phyloP scores from a whole-genome alignment of 2,888 invertebrate genomes.

The Phaedon cochleariae region DNA sequence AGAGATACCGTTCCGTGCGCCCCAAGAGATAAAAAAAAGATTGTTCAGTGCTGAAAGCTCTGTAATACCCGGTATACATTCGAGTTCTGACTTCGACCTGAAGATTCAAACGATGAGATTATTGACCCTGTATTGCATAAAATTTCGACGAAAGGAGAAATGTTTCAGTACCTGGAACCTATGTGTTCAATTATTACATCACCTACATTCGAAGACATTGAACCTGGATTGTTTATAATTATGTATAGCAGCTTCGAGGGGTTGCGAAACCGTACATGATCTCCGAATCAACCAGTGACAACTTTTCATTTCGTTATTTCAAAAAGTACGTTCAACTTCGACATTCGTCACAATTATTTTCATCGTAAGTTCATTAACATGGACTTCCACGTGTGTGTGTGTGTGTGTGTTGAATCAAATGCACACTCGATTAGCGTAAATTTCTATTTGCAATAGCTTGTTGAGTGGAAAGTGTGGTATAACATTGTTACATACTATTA shows the following conservation, averaged over 20 bases:
- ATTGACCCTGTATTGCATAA: neutral
- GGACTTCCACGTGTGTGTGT: constrained; percentile 33
- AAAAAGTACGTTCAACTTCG: constrained; percentile 35
- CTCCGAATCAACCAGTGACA: constrained; percentile 34
- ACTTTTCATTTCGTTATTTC: constrained; percentile 26
- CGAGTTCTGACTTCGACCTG: neutral
- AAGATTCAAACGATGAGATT: neutral
- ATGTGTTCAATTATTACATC: neutral
- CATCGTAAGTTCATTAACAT: constrained; percentile 40
- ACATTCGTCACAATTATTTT: constrained; percentile 40
- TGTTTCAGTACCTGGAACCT: neutral
- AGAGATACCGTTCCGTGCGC: too few relatives aligned
- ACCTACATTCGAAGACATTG: constrained; percentile 11
- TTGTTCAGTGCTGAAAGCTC: too few relatives aligned
- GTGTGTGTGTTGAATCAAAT: constrained; percentile 32
- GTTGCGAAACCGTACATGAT: constrained; percentile 36
- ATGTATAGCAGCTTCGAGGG: constrained; percentile 20
- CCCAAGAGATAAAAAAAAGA: too few relatives aligned
- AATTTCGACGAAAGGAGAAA: neutral
- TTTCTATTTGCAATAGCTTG: constrained; percentile 37
- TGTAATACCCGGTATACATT: too few relatives aligned
- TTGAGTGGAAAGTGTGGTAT: constrained; percentile 39
- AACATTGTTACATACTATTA: constrained; percentile 27
- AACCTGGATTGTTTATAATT: constrained; percentile 32
- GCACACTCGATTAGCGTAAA: constrained; percentile 33